Percentiles rank a stretch among this genome's conserved stretches.
phyloP scores from a whole-genome alignment of 2,797 vertebrate species.

The Lutjanus argentimaculatus region DNA sequence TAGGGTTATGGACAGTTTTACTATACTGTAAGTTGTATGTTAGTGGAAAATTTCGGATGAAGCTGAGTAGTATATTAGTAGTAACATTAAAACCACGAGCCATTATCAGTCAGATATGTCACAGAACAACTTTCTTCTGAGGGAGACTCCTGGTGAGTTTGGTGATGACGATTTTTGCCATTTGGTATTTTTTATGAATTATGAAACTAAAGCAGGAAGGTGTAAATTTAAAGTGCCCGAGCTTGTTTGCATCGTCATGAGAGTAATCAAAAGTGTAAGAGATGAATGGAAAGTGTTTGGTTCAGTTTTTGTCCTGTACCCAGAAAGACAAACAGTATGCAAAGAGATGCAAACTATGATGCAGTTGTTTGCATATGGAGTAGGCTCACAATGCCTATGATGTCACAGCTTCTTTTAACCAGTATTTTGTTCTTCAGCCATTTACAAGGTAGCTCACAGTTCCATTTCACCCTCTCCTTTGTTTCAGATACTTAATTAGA shows the following conservation, averaged over 20 bases:
- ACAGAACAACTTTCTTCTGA: too few species aligned
- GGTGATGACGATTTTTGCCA: too few species aligned
- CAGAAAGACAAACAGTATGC: not conserved
- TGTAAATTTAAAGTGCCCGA: not conserved
- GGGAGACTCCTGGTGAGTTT: too few species aligned
- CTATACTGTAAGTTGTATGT: too few species aligned
- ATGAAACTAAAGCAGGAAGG: not conserved
- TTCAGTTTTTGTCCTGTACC: not conserved
- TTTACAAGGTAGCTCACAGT: not conserved
- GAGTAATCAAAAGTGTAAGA: not conserved
- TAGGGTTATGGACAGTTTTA: too few species aligned
- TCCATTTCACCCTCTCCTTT: not conserved
- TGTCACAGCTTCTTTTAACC: not conserved
- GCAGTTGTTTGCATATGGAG: not conserved
- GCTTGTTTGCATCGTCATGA: not conserved
- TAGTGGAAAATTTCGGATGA: too few species aligned
- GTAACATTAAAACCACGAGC: too few species aligned
- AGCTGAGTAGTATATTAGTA: too few species aligned
- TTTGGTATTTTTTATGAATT: not conserved
- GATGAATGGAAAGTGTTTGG: not conserved
- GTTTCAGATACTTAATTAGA: not conserved
- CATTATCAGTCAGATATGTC: too few species aligned
- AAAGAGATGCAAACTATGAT: constrained; percentile 10
- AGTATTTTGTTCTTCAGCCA: not conserved
- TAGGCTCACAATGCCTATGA: not conserved